Percentiles rank a stretch among this genome's conserved stretches.
These are phyloP conservation scores for Pempheris klunzingeri DNA, from an alignment of 2,797 vertebrate species.

Conservation along the genomic window DNA sequence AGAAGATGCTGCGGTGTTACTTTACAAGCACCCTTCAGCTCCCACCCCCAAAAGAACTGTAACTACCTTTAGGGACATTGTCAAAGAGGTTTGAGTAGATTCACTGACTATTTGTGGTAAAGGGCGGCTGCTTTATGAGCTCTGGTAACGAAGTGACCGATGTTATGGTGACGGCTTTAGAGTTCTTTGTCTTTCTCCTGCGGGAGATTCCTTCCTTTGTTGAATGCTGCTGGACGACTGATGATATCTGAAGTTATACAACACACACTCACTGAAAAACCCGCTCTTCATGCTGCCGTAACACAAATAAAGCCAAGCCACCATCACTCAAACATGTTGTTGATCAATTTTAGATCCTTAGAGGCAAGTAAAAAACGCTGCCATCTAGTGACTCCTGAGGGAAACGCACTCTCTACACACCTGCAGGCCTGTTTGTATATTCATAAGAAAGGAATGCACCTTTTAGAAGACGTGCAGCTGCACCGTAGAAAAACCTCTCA, in stretches of 20 bases:
- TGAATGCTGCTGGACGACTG: constrained; percentile 29
- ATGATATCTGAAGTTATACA: constrained; percentile 3
- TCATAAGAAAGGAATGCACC: neutral
- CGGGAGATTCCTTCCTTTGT: constrained; percentile 24
- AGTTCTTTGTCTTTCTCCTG: constrained; percentile 38
- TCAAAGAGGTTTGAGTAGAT: constrained; percentile 33
- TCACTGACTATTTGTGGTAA: constrained; percentile 66
- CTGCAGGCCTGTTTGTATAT: neutral
- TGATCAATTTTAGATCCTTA: neutral
- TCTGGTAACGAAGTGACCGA: constrained; percentile 69
- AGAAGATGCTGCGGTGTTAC: neutral
- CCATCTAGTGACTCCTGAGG: constrained; percentile 51
- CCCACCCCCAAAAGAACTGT: neutral
- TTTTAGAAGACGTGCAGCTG: neutral
- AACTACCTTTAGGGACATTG: neutral
- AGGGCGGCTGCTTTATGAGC: constrained; percentile 49
- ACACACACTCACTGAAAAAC: neutral
- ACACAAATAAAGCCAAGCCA: neutral
- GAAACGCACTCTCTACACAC: neutral
- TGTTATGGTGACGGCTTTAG: constrained; percentile 53
- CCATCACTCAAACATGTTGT: neutral
- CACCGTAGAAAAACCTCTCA: constrained; percentile 12
- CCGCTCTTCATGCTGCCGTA: neutral
- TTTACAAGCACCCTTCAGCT: neutral
- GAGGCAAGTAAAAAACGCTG: constrained; percentile 32